phyloP scores from a whole-genome alignment of 2,113 vertebrate species.

The Embiotoca jacksoni region DNA sequence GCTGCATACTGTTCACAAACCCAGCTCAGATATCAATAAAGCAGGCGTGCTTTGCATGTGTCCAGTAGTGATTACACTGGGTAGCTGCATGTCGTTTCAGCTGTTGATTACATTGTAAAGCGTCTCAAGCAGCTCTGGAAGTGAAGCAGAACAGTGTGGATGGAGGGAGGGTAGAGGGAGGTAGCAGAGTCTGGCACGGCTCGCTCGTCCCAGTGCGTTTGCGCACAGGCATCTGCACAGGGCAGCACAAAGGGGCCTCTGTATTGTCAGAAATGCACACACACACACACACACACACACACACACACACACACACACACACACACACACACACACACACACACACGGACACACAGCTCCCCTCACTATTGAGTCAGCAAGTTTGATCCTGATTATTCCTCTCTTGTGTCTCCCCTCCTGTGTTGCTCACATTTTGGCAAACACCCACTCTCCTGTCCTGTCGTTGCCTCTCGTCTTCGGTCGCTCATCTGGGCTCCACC shows the following conservation, averaged over 20 bases:
- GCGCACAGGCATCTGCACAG: slow-evolving; percentile 72
- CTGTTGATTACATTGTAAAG: background rate
- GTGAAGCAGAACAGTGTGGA: slow-evolving; percentile 30
- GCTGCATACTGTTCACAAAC: background rate
- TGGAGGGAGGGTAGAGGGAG: slow-evolving; percentile 29
- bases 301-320: slow-evolving; percentile 16
- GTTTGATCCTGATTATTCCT: slow-evolving; percentile 64
- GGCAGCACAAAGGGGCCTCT: slow-evolving; percentile 75
- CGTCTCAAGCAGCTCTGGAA: slow-evolving; percentile 16
- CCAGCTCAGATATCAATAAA: background rate
- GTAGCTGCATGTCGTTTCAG: slow-evolving; percentile 6
- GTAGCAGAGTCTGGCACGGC: slow-evolving; percentile 74
- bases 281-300: slow-evolving; percentile 30
- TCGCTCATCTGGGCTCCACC: slow-evolving; percentile 34
- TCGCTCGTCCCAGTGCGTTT: slow-evolving; percentile 60
- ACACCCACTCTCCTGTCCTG: slow-evolving; percentile 33
- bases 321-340: slow-evolving; percentile 33
- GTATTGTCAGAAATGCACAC: slow-evolving; percentile 54
- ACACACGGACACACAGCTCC: slow-evolving; percentile 23
- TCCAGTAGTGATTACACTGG: background rate
- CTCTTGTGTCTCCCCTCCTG: slow-evolving; percentile 46
- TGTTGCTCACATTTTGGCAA: slow-evolving; percentile 29
- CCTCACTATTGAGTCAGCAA: slow-evolving; percentile 74
- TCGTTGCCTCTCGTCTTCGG: background rate
- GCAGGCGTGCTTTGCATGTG: background rate